Evolutionary conservation across 2,113 vertebrate species (phyloP), one percentile per base, ranked within the genome.

Genomic region (Tragelaphus strepsiceros): DNA sequence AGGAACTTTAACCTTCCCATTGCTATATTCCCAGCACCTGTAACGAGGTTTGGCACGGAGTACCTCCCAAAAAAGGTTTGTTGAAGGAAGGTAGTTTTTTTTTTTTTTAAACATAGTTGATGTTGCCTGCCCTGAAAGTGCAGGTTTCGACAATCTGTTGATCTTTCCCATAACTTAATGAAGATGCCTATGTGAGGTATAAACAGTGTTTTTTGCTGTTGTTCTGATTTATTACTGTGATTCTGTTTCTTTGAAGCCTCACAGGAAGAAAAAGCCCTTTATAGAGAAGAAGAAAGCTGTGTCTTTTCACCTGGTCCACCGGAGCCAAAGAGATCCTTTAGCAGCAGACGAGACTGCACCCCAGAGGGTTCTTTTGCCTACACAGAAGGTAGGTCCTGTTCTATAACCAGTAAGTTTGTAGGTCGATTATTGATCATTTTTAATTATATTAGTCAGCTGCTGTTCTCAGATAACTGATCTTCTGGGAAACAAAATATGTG

Each of bases 241-340:
- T 96, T 61, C n/a, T 96, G 22, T 97, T 54, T 21, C 94, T 96
- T 97, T 98, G 4, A 98, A 99, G 99, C 99, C 99, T 97, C 99
- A 99, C 98, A 99, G 99, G 94, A 99, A 99, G 98, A 99, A 99
- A 98, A 99, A 99, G 46, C 99, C 99, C 0, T 99, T 99, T 97
- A 99, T 99, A 96, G 99, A 99, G 21, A 99, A 99, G 99, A 99
- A 99, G 98, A 99, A 99, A 86, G 99, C 99, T 0, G 99, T 99
- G 64, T 99, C 99, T 14, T 99, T 99, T 97, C 99, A 99, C 94
- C 99, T 99, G 21, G 99, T 99, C 83, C 99, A 99, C 98, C 99
- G 99, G 96, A 99, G 99, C 98, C 99, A 99, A 98, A 99, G 99
- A 90, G 99, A 99, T 95, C 99, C 99, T 0, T 98, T 99, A 95